These are phyloP conservation scores for Crotalus tigris DNA, from an alignment of 2,113 vertebrate genomes.

Conservation along the genomic window DNA sequence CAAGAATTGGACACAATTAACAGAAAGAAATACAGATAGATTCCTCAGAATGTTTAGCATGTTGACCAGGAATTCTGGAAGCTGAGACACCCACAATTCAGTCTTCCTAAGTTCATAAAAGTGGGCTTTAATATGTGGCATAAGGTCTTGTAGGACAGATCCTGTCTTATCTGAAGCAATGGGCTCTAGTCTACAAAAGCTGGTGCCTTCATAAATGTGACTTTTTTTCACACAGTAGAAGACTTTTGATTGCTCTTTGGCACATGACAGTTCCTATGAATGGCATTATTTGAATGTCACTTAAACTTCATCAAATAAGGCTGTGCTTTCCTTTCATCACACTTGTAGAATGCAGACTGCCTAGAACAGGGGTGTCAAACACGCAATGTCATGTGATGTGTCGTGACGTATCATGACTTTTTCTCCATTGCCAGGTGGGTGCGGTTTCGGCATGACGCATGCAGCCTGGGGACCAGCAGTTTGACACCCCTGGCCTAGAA, in stretches of 20 bases:
- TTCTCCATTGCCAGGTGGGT: too few species aligned
- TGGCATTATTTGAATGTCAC: background rate
- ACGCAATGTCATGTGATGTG: too few species aligned
- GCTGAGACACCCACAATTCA: background rate
- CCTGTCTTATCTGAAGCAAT: background rate
- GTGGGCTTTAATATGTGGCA: background rate
- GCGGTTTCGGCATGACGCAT: too few species aligned
- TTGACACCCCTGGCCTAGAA: background rate
- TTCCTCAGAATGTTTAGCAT: background rate
- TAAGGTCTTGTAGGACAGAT: background rate
- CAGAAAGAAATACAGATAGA: background rate
- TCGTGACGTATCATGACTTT: too few species aligned
- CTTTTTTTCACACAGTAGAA: background rate
- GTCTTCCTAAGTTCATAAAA: background rate
- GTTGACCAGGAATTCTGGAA: background rate
- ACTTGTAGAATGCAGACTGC: background rate
- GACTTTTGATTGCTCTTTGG: background rate
- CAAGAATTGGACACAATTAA: background rate
- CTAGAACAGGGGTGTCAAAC: background rate
- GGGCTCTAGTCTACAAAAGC: background rate
- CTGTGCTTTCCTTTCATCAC: background rate
- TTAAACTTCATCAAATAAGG: background rate
- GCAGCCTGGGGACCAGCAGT: too few species aligned
- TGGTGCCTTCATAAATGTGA: background rate
- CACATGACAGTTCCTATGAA: background rate